Conservation (phyloP, 2,113 vertebrate genomes). For the Candoia aspera region DNA sequence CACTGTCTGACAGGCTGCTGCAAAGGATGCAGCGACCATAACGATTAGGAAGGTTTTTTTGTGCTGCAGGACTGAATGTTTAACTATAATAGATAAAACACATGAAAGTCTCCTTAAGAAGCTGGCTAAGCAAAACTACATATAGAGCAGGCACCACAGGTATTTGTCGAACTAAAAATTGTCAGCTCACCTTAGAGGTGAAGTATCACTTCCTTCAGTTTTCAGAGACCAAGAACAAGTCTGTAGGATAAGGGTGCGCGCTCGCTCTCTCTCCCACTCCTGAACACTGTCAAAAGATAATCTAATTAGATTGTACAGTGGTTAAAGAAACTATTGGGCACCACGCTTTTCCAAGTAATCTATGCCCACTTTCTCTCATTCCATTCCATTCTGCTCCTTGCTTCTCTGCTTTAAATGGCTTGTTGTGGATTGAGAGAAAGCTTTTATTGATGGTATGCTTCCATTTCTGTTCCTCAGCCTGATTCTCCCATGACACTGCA, state of each 20-base stretch:
- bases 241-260: not conserved
- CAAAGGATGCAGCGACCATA: constrained; percentile 16
- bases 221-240: not conserved
- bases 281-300: not conserved
- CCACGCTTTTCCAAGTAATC: not conserved
- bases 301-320: not conserved
- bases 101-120: constrained; percentile 14
- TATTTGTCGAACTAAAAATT: not conserved
- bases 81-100: rapidly evolving
- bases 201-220: not conserved
- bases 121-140: not conserved
- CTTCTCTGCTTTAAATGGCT: not conserved
- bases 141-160: not conserved
- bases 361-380: not conserved
- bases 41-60: not conserved
- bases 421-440: not conserved
- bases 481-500: not conserved
- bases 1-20: not conserved
- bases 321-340: not conserved
- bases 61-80: not conserved
- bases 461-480: not conserved
- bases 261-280: not conserved
- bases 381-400: not conserved
- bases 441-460: not conserved
- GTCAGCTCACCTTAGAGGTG: not conserved